phyloP scores from a whole-genome alignment of 1,140 invertebrate species.

The Zaprionus ornatus region DNA sequence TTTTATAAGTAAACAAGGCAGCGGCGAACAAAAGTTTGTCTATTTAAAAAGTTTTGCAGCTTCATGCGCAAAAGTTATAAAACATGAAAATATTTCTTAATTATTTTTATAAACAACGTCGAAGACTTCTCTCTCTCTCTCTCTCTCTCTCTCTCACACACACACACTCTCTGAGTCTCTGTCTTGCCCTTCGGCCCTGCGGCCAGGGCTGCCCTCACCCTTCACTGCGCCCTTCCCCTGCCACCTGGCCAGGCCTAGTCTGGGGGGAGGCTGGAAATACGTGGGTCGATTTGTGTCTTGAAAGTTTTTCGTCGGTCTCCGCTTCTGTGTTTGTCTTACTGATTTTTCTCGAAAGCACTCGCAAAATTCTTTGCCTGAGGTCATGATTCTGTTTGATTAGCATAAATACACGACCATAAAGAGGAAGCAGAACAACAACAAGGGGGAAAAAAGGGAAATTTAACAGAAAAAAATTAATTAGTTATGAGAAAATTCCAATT shows the following conservation, averaged over 20 bases:
- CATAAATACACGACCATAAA: slow-evolving; percentile 61
- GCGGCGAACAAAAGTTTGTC: slow-evolving; percentile 70
- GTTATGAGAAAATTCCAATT: slow-evolving; percentile 1
- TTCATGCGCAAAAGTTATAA: slow-evolving; percentile 80
- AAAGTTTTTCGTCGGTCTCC: slow-evolving; percentile 13
- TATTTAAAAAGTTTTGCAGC: slow-evolving; percentile 76
- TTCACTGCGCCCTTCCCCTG: slow-evolving; percentile 38
- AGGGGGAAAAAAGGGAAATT: slow-evolving; percentile 39
- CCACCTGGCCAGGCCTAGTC: slow-evolving; percentile 7
- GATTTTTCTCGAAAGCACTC: slow-evolving; percentile 34
- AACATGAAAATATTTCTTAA: slow-evolving; percentile 83
- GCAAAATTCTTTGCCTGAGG: slow-evolving; percentile 62
- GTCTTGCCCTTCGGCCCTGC: too few relatives aligned
- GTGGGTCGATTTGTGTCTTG: slow-evolving; percentile 51
- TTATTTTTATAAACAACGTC: slow-evolving; percentile 79
- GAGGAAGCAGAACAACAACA: not conserved
- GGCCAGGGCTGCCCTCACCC: too few relatives aligned
- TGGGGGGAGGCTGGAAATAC: slow-evolving; percentile 17
- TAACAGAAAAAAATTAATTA: slow-evolving; percentile 43
- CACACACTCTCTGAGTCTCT: too few relatives aligned
- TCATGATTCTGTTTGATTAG: slow-evolving; percentile 81
- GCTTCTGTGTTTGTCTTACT: slow-evolving; percentile 62
- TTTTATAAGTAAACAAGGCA: slow-evolving; percentile 79
- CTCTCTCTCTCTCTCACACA: too few relatives aligned
- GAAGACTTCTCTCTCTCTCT: not conserved